Conservation (phyloP, 2,797 vertebrate species). For the Mus spretus region DNA sequence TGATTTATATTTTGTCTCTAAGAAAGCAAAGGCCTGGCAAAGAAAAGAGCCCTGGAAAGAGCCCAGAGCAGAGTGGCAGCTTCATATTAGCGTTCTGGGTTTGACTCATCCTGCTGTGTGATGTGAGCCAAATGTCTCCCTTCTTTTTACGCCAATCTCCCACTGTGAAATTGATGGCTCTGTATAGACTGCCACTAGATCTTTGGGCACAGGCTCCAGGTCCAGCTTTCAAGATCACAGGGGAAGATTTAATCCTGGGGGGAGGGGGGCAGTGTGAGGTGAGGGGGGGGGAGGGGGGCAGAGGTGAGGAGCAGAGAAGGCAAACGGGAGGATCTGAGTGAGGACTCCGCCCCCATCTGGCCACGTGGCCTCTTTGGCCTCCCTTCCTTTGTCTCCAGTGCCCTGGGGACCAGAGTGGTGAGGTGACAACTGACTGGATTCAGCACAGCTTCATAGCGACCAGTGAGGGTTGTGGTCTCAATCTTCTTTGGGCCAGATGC, state of each 20-base stretch:
- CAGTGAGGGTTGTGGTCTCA: neutral
- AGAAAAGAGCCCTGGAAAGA: neutral
- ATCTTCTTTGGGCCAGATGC: neutral
- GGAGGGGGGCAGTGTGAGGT: neutral
- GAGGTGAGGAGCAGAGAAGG: neutral
- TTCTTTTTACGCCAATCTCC: neutral
- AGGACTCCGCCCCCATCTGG: no score
- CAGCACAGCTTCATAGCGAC: neutral
- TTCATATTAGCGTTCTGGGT: neutral
- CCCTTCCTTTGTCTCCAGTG: neutral
- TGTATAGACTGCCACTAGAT: neutral
- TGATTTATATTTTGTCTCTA: conserved; percentile 13
- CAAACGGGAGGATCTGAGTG: neutral
- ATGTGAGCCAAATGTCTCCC: neutral
- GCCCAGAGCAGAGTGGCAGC: no score
- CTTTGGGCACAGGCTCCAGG: neutral
- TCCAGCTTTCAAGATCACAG: neutral
- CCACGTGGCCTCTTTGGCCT: neutral
- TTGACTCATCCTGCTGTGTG: neutral
- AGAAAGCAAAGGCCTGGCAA: conserved; percentile 16
- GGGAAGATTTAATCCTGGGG: neutral
- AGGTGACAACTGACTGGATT: neutral
- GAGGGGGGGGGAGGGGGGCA: neutral
- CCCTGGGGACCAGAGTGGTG: neutral
- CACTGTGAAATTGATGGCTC: neutral